A percentile compares a stretch with the other conserved stretches of the same genome.
Conservation (phyloP, 2,113 vertebrate species). For the Microtus richardsoni region DNA sequence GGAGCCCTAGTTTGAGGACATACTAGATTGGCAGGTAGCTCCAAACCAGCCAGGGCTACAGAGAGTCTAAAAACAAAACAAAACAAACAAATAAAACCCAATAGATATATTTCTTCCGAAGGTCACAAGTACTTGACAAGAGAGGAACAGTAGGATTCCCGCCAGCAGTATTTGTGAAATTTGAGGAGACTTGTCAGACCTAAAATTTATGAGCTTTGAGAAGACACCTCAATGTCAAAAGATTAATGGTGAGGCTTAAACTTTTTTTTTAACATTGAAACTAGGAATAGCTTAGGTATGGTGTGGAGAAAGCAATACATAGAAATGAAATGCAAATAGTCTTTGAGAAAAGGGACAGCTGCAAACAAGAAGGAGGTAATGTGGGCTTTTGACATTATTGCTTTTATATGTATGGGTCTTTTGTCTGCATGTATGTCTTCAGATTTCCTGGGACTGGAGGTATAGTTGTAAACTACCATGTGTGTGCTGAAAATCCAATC, state of each 20-base stretch:
- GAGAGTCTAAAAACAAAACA: neutral
- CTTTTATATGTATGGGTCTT: neutral
- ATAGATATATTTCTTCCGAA: neutral
- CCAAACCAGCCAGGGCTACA: neutral
- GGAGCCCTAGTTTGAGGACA: neutral
- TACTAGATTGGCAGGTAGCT: neutral
- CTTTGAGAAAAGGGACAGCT: constrained; percentile 31
- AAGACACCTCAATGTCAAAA: constrained; percentile 14
- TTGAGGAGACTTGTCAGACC: neutral
- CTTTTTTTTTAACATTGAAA: neutral
- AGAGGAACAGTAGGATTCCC: neutral
- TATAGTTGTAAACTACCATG: neutral
- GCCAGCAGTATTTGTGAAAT: constrained; percentile 31
- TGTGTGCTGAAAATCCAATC: too few relatives aligned
- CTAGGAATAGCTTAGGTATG: neutral
- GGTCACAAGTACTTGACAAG: neutral
- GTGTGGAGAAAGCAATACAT: neutral
- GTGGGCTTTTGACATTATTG: neutral
- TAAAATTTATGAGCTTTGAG: constrained; percentile 41
- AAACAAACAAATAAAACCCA: neutral
- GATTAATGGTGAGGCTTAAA: neutral
- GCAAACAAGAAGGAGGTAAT: constrained; percentile 22
- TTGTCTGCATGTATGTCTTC: neutral
- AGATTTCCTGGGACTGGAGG: neutral
- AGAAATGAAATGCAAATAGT: neutral